Percentiles rank a stretch among this genome's conserved stretches.
phyloP scores from a whole-genome alignment of 2,888 invertebrate genomes.

The Hymenopus coronatus region DNA sequence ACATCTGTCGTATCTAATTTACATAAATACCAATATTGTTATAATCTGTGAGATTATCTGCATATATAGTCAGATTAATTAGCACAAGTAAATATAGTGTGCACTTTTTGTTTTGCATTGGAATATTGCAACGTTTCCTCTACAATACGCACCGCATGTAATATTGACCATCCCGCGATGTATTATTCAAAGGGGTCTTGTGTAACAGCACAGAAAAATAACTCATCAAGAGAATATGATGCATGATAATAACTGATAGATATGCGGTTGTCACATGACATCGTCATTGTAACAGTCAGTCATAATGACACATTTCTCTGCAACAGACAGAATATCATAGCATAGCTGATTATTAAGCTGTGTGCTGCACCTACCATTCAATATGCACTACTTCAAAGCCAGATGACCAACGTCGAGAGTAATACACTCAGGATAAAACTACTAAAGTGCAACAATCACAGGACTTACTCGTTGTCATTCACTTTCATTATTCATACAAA shows the following conservation, averaged over 20 bases:
- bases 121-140: background rate
- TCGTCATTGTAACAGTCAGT: background rate
- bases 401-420: no score
- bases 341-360: background rate
- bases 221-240: background rate
- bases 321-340: background rate
- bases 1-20: no score
- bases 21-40: no score
- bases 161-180: background rate
- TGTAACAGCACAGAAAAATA: background rate
- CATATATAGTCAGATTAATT: background rate
- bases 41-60: no score
- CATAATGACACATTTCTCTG: background rate
- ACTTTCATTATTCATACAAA: no score
- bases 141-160: background rate
- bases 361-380: background rate
- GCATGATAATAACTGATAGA: background rate
- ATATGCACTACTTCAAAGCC: no score
- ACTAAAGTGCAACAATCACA: no score
- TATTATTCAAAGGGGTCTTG: background rate
- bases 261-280: background rate
- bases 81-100: background rate
- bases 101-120: background rate
- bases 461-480: no score
- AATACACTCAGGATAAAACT: no score